phyloP scores from a whole-genome alignment of 2,888 invertebrate species.

The Itoplectis maculator region DNA sequence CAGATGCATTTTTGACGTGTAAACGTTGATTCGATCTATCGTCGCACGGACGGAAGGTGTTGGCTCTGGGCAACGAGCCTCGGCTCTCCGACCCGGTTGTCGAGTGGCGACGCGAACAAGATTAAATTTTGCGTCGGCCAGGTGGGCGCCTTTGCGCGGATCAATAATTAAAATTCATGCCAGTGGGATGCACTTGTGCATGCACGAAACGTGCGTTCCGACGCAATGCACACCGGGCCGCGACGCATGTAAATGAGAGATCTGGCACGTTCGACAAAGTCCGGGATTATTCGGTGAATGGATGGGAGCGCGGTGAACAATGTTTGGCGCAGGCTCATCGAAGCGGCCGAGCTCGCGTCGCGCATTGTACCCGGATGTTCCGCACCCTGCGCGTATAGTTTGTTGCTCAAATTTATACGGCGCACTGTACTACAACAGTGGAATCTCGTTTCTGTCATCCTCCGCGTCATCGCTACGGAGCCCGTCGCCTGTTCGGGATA shows the following conservation, averaged over 20 bases:
- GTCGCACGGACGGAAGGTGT: not conserved
- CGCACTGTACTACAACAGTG: not conserved
- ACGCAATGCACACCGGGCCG: not conserved
- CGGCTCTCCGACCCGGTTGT: not conserved
- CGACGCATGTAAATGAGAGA: not conserved
- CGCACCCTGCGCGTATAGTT: not conserved
- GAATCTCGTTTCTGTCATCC: not conserved
- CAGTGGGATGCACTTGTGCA: conserved; percentile 39
- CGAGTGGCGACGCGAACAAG: conserved; percentile 35
- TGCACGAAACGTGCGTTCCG: conserved; percentile 12
- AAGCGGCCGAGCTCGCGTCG: not conserved
- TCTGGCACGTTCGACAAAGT: conserved; percentile 30
- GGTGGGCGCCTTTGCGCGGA: conserved; percentile 55
- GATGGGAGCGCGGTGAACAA: not conserved
- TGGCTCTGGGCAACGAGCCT: not conserved
- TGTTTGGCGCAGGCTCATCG: not conserved
- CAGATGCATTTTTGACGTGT: not conserved
- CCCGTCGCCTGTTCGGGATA: not conserved
- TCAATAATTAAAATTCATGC: conserved; percentile 67
- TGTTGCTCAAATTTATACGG: not conserved
- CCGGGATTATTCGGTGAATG: conserved; percentile 15
- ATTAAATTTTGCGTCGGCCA: conserved; percentile 58
- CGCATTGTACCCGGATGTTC: not conserved
- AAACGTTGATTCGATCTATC: not conserved
- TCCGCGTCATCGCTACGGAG: not conserved